Conservation (phyloP, 2,797 vertebrate genomes). For the Okamejei kenojei region DNA sequence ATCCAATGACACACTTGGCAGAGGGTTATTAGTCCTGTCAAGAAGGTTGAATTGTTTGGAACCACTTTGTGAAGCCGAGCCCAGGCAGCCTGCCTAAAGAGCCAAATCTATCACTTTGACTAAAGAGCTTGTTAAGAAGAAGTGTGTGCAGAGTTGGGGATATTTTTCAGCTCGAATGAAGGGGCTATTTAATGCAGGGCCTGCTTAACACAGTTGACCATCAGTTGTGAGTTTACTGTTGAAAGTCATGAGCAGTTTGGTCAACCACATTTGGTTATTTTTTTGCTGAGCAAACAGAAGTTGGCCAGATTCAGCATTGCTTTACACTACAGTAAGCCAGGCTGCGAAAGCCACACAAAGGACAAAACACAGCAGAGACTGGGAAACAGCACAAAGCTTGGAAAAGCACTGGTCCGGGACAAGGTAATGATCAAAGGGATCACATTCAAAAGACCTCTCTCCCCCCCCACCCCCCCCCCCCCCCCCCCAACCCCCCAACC, state of each 20-base stretch:
- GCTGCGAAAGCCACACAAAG: background rate
- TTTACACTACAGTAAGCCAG: background rate
- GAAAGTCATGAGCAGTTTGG: slow-evolving; percentile 28
- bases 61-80: background rate
- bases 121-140: slow-evolving; percentile 14
- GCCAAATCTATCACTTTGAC: slow-evolving; percentile 23
- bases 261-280: slow-evolving; percentile 36
- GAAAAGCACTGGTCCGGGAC: background rate
- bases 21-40: background rate
- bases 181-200: background rate
- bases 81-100: slow-evolving; percentile 1
- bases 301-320: slow-evolving; percentile 19
- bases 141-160: background rate
- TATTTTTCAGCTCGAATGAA: background rate
- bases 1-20: background rate
- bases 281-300: slow-evolving; percentile 34
- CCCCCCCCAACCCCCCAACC: background rate
- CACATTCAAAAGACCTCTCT: background rate
- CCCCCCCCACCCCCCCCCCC: background rate
- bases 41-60: background rate
- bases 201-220: slow-evolving; percentile 36
- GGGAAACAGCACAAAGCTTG: slow-evolving; percentile 4
- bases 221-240: slow-evolving; percentile 29
- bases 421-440: background rate
- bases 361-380: background rate